Evolutionary conservation across 92 coral and sea anemone genomes (phyloP).

Genomic region (Bergia puertoricense): DNA sequence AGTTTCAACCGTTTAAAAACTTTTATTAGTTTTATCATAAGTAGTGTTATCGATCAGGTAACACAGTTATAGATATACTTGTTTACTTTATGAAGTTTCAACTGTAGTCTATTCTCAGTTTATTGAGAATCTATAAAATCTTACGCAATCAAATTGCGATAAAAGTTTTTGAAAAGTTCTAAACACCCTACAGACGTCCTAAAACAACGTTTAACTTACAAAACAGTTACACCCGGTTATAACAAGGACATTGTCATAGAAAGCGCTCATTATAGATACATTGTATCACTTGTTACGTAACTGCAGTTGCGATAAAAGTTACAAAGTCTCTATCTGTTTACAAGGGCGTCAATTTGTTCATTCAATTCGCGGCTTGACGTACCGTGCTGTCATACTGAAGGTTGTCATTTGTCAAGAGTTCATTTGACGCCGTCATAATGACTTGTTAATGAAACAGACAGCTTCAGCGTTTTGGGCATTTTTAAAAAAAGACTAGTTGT

Average conservation of each 20-base stretch:
- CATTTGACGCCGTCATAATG: not conserved
- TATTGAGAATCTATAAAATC: not conserved
- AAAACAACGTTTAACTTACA: conserved; percentile 4
- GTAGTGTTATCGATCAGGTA: not conserved
- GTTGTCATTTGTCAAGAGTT: not conserved
- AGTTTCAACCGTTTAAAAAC: too few relatives aligned
- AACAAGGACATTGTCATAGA: not conserved
- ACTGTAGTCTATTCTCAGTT: not conserved
- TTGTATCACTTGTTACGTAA: not conserved
- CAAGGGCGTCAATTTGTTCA: not conserved
- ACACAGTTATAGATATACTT: not conserved
- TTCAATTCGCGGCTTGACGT: not conserved
- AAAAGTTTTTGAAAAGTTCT: not conserved
- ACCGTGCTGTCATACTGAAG: not conserved
- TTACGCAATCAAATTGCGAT: conserved; percentile 7
- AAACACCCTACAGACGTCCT: conserved; percentile 3
- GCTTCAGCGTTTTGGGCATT: not conserved
- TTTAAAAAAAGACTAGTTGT: conserved; percentile 4
- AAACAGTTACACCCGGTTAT: not conserved
- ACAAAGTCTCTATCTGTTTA: not conserved
- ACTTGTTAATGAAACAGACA: not conserved
- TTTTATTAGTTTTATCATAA: too few relatives aligned
- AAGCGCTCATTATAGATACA: not conserved
- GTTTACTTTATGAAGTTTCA: not conserved
- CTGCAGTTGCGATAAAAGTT: not conserved